Conservation (phyloP, 2,797 vertebrate genomes). For the Sebastes paucispinis region DNA sequence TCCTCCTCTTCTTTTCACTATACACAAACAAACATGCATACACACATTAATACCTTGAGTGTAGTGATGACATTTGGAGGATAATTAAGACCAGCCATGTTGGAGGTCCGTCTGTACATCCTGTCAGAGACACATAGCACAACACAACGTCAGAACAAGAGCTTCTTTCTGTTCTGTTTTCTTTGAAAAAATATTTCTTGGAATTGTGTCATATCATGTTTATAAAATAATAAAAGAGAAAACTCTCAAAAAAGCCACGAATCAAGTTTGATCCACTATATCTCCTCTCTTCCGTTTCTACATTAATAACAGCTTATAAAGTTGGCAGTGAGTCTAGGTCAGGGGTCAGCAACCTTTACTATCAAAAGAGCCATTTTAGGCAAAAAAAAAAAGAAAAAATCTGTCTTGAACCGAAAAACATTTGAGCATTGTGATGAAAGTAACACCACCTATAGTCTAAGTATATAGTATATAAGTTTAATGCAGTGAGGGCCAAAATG, state of each 20-base stretch:
- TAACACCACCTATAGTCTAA: too few relatives aligned
- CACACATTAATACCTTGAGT: constrained; percentile 85
- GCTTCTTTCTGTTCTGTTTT: background rate
- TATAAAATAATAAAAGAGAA: background rate
- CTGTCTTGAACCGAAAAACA: too few relatives aligned
- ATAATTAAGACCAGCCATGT: constrained; percentile 93
- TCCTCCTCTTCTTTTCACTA: background rate
- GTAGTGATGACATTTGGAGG: constrained; percentile 90
- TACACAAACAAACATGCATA: background rate
- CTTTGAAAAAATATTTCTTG: background rate
- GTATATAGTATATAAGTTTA: too few relatives aligned
- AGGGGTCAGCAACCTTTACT: too few relatives aligned
- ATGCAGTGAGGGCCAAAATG: too few relatives aligned
- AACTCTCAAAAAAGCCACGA: background rate
- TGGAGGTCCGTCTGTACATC: constrained; percentile 95
- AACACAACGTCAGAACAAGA: constrained; percentile 16
- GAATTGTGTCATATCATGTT: background rate
- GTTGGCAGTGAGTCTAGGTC: too few relatives aligned
- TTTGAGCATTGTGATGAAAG: too few relatives aligned
- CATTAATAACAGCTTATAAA: too few relatives aligned
- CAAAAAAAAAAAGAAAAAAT: too few relatives aligned
- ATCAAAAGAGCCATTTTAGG: too few relatives aligned
- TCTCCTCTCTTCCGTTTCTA: too few relatives aligned
- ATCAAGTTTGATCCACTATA: background rate
- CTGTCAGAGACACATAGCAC: constrained; percentile 77